Conservation (phyloP, 2,797 vertebrate genomes). For the Martes flavigula region DNA sequence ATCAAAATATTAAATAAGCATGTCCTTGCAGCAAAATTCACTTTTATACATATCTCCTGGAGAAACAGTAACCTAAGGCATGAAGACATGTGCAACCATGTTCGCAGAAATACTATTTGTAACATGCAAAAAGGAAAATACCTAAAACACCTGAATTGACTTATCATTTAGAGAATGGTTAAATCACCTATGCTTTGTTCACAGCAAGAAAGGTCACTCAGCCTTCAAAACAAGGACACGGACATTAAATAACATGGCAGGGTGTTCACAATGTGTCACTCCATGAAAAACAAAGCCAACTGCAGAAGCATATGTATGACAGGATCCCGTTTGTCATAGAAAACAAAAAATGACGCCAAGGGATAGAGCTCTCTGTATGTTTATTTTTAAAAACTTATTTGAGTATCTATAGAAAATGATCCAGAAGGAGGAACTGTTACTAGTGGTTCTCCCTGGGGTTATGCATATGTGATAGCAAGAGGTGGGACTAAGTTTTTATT, state of each 20-base stretch:
- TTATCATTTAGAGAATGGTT: neutral
- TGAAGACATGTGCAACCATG: neutral
- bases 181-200: neutral
- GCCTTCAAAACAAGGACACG: neutral
- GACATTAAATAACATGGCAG: neutral
- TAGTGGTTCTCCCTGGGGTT: neutral
- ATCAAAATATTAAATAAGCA: neutral
- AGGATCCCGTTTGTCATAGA: neutral
- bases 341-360: neutral
- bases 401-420: neutral
- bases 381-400: neutral
- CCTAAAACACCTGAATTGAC: neutral
- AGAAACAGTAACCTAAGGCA: neutral
- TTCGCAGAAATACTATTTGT: neutral
- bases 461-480: neutral
- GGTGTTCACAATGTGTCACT: neutral
- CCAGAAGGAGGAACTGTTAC: neutral
- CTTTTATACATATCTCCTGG: neutral
- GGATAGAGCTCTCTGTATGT: neutral
- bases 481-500: neutral
- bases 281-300: neutral
- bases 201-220: neutral
- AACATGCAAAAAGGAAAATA: conserved; percentile 18
- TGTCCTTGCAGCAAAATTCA: neutral
- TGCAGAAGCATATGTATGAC: neutral